Evolutionary conservation across 2,113 vertebrate species (phyloP).

Genomic region (Chloropsis hardwickii): DNA sequence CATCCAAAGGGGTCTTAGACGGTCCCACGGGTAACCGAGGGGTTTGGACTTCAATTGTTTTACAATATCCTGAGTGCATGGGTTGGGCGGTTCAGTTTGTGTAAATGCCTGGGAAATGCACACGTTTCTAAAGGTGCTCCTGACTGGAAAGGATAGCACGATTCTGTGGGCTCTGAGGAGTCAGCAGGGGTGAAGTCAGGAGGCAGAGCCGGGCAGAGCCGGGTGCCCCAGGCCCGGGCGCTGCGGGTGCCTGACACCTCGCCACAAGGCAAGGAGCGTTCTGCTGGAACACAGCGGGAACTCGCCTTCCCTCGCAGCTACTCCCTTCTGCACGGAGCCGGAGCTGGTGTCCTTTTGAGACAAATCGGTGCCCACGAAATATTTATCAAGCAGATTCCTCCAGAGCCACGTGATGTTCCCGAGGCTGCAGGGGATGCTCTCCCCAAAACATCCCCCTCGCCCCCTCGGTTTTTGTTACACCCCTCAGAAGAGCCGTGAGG

Average conservation of each 20-base stretch:
- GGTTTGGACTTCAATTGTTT: accelerated
- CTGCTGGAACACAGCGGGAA: accelerated
- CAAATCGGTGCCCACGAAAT: not conserved
- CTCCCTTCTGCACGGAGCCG: accelerated
- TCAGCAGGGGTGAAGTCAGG: accelerated
- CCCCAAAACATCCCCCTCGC: not conserved
- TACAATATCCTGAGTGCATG: accelerated
- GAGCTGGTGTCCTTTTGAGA: not conserved
- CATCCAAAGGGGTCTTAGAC: no score
- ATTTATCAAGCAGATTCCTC: not conserved
- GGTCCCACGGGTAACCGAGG: accelerated
- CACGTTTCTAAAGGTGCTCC: accelerated
- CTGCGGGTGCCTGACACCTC: accelerated
- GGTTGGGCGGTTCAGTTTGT: not conserved
- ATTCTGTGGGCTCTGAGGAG: not conserved
- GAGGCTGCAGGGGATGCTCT: not conserved
- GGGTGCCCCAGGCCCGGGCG: not conserved
- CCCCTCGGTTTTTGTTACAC: accelerated
- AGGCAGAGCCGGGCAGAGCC: not conserved
- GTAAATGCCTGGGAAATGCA: not conserved
- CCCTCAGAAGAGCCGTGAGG: not conserved
- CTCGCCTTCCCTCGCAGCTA: accelerated
- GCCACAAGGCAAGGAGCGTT: accelerated
- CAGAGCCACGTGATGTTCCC: not conserved
- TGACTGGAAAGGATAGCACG: accelerated